Base-by-base conservation (phyloP, 1,140 invertebrate genomes). In the Ceratina australensis region DNA sequence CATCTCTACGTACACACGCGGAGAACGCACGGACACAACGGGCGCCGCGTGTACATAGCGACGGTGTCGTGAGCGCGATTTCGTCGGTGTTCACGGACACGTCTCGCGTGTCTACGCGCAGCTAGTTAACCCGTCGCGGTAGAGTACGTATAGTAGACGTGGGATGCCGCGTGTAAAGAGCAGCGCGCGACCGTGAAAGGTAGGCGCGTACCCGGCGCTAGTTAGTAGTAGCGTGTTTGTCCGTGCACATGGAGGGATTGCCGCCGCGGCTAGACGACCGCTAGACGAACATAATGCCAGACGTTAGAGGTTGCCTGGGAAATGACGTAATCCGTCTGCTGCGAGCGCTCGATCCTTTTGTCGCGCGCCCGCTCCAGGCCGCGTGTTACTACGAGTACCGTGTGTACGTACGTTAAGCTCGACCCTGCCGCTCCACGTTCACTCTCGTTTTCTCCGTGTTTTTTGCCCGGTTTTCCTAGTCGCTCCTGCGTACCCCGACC, bases 201-300 rank as follows among this genome's bases (percentile, higher is more conserved):
- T 24, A 64, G 61, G 4, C 26, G 56, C 61, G 64, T 33, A 56
- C 49, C 66, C 66, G 67, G 54, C 65, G 72, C 26, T 77, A 61
- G 74, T 81, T 75, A 72, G 64, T 75, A 72, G 64, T 54, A 80
- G 65, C 71, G 81, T 81, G 84, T 80, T 83, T 79, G 84, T 65
- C 74, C 80, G 78, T 81, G 81, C 76, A 83, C 2, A 16, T 42
- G 24, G 49, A 20, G 88, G 81, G 78, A 86, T 82, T 67, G 81
- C 82, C 82, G 78, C 79, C 88, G 81, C 88, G 89, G 85, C 91
- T 91, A 92, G 91, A 92, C 91, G 86, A 88, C 77, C 89, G 87
- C 90, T 91, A 91, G 91, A 91, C 91, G 90, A 87, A 84, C 79
- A 86, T 88, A 86, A 88, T 86, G 84, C 87, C 87, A 89, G 85